Evolutionary conservation across 2,888 invertebrate genomes (phyloP), one percentile per base, ranked within the genome.

Genomic region (Andrena praecox): DNA sequence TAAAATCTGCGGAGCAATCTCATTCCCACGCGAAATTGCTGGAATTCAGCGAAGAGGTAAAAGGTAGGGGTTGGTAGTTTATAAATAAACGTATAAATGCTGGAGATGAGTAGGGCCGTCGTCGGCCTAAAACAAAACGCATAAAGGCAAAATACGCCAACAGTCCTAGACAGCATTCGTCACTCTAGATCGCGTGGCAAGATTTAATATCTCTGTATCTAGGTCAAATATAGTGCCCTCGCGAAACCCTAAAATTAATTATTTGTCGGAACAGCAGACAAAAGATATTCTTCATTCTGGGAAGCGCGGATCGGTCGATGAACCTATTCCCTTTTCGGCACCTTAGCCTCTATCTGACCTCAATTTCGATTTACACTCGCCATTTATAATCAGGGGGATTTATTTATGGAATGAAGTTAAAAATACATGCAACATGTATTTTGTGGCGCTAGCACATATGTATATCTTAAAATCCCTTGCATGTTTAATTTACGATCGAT

Each of bases 191-290:
- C 71, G 35, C 52, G 20, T 60, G 70, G 74, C 52, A 66, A 79
- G 62, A 84, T 82, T 76, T 71, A 78, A 76, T 79, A 82, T 80
- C 60, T 10, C 54, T 35, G 59, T 72, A 82, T 84, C 68, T 81
- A 27, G 82, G 81, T 81, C 82, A 72, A 50, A 63, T 62, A 71
- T 68, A 52, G 12, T 16, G 56, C 31, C 5, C n/a, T 76, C 48
- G 20, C 20, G 29, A 35, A 70, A 50, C 66, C 66, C 48, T 50
- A 52, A 62, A 70, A 69, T 56, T 62, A 71, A 76, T 80, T 66
- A 63, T 71, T 71, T 63, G 31, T 16, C 54, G 24, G 24, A 71
- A 56, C 56, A 52, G 5, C 27, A 29, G 42, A 77, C 27, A 75
- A 80, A 74, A 80, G 24, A 27, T 56, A 69, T 75, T 29, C 48